Conservation (phyloP, 1,140 invertebrate genomes). For the Whitmania pigra region DNA sequence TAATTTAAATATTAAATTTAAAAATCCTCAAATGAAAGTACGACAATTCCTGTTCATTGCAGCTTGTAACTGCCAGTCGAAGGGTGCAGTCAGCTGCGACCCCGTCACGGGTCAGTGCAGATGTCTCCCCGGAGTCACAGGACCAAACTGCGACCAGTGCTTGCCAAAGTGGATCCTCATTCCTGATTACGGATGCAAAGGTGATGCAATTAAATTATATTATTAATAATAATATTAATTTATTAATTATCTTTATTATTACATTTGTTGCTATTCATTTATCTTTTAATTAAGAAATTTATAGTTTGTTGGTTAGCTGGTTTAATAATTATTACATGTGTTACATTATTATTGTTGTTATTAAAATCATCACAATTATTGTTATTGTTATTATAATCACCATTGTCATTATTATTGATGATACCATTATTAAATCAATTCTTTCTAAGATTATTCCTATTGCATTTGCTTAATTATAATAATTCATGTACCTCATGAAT, state of each 20-base stretch:
- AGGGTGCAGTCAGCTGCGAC: constrained; percentile 46
- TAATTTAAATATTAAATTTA: no score
- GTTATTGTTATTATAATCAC: no score
- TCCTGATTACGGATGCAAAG: constrained; percentile 46
- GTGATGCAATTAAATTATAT: constrained; percentile 28
- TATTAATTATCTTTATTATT: not conserved
- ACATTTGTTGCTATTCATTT: no score
- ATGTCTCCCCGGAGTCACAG: constrained; percentile 81
- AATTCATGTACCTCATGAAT: not conserved
- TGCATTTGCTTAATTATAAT: not conserved
- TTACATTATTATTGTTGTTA: no score
- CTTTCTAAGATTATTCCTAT: no score
- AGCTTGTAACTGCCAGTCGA: constrained; percentile 38
- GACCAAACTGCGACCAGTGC: constrained; percentile 86
- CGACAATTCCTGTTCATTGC: not conserved
- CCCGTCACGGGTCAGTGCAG: constrained; percentile 48
- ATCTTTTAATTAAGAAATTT: no score
- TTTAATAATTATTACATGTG: no score
- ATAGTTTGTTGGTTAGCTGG: no score
- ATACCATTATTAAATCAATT: no score
- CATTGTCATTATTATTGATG: no score
- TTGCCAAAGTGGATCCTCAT: constrained; percentile 67
- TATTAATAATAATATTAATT: not conserved
- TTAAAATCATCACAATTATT: no score
- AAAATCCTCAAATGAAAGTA: no score